A percentile compares a stretch with the other conserved stretches of the same genome.
phyloP scores from a whole-genome alignment of 2,888 invertebrate genomes.

The Bellardia pandia region DNA sequence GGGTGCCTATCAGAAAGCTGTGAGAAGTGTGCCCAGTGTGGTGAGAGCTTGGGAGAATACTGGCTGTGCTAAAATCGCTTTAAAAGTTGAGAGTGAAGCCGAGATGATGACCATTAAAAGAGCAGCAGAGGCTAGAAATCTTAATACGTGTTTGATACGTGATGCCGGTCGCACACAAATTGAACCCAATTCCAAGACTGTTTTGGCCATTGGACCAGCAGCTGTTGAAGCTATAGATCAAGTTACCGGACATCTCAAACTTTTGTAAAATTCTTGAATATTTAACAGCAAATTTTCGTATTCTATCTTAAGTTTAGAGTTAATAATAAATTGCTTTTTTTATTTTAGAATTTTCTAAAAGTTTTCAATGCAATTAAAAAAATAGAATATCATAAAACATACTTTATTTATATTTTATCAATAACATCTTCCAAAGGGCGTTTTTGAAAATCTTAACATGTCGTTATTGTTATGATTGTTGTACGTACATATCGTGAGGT shows the following conservation, averaged over 20 bases:
- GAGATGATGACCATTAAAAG: conserved; percentile 89
- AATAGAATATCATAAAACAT: neutral
- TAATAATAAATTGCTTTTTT: conserved; percentile 12
- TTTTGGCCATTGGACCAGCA: conserved; percentile 96
- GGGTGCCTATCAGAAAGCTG: conserved; percentile 91
- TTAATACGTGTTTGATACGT: conserved; percentile 90
- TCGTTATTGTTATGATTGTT: too few relatives aligned
- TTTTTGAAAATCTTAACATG: too few relatives aligned
- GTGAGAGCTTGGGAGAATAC: conserved; percentile 86
- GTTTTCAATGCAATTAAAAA: conserved; percentile 32
- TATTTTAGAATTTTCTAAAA: conserved; percentile 34
- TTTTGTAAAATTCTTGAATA: conserved; percentile 86
- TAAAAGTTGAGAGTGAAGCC: conserved; percentile 91
- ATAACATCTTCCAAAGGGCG: too few relatives aligned
- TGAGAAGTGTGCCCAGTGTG: conserved; percentile 86
- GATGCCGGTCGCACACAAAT: conserved; percentile 98
- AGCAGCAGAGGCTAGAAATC: conserved; percentile 88
- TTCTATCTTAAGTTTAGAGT: conserved; percentile 36
- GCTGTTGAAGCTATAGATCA: conserved; percentile 90
- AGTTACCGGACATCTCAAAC: conserved; percentile 94
- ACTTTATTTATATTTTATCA: neutral
- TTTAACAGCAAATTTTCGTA: conserved; percentile 10
- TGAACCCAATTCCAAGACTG: conserved; percentile 93
- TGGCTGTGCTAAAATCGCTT: conserved; percentile 95
- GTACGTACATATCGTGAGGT: too few relatives aligned